Percentiles rank a stretch among this genome's conserved stretches.
These are phyloP conservation scores for Gymnarchus niloticus DNA, from an alignment of 2,113 vertebrate genomes.

Conservation along the genomic window DNA sequence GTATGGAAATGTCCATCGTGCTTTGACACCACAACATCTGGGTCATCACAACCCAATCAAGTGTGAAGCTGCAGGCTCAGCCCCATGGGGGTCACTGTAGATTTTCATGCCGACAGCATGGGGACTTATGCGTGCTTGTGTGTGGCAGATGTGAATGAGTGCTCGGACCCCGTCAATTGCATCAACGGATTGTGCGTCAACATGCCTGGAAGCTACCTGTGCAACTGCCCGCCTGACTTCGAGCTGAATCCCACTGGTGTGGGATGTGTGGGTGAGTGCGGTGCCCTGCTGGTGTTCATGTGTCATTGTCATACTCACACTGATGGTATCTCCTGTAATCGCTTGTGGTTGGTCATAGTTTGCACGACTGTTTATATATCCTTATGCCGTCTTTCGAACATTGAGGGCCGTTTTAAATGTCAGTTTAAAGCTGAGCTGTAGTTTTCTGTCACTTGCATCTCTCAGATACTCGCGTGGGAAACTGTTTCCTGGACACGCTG, in stretches of 20 bases:
- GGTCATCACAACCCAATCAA: no score
- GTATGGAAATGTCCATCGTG: not conserved
- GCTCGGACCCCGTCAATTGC: slow-evolving; percentile 84
- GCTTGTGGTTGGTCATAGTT: not conserved
- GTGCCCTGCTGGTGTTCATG: not conserved
- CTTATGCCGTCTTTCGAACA: not conserved
- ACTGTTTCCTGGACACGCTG: slow-evolving; percentile 82
- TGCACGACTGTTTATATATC: not conserved
- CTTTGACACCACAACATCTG: not conserved
- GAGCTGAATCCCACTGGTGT: slow-evolving; percentile 85
- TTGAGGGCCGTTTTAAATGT: not conserved
- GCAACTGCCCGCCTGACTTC: slow-evolving; percentile 86
- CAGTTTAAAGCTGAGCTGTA: not conserved
- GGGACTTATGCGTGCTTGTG: slow-evolving; percentile 1
- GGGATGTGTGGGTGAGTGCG: slow-evolving; percentile 84
- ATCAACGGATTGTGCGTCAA: slow-evolving; percentile 89
- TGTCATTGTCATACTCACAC: not conserved
- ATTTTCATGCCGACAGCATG: not conserved
- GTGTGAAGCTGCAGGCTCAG: not conserved
- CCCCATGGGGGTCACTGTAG: not conserved
- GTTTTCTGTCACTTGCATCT: not conserved
- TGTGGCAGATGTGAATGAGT: slow-evolving; percentile 81
- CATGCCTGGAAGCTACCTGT: slow-evolving; percentile 82
- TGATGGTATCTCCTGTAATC: not conserved
- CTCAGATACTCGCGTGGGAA: slow-evolving; percentile 79